phyloP scores from a whole-genome alignment of 2,797 vertebrate genomes.

The Ctenosaura bakeri region DNA sequence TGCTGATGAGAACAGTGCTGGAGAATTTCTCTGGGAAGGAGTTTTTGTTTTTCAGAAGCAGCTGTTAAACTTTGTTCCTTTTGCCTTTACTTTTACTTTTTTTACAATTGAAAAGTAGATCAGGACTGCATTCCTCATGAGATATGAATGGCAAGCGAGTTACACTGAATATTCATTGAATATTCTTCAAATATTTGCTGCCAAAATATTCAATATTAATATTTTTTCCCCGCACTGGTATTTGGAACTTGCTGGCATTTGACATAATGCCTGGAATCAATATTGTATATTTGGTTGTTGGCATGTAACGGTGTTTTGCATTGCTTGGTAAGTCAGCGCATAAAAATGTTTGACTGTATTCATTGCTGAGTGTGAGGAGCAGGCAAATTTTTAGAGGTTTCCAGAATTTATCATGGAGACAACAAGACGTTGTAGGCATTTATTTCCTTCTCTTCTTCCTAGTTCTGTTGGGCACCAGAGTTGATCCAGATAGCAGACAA shows the following conservation, averaged over 20 bases:
- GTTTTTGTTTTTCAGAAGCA: neutral
- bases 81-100: neutral
- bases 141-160: neutral
- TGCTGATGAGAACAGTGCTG: neutral
- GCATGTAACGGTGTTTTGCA: neutral
- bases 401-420: neutral
- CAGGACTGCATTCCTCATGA: too few species aligned
- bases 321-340: neutral
- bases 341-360: neutral
- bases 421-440: neutral
- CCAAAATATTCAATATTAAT: neutral
- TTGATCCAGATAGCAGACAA: neutral
- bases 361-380: too few species aligned
- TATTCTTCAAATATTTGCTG: neutral
- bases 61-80: neutral
- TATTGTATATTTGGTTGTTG: neutral
- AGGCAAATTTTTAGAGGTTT: neutral
- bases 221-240: neutral
- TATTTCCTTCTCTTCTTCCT: neutral
- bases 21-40: conserved; percentile 15
- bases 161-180: neutral
- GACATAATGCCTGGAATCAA: neutral
- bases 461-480: neutral
- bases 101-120: too few species aligned
- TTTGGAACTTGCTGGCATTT: neutral